Percentiles rank a stretch among this genome's conserved stretches.
Evolutionary conservation across 2,113 vertebrate genomes (phyloP).

Genomic region (Pongo pygmaeus): DNA sequence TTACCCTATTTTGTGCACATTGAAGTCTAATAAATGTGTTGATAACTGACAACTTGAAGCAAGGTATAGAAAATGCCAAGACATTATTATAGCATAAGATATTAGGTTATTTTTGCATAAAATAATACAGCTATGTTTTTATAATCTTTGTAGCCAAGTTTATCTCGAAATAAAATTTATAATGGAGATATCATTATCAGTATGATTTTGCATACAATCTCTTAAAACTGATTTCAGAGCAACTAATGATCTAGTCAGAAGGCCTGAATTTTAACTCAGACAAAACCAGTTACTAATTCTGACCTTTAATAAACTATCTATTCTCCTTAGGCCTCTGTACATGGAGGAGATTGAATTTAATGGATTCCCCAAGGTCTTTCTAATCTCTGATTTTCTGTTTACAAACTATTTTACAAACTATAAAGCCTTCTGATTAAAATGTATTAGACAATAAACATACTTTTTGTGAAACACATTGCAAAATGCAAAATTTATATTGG

Average conservation of each 20-base stretch:
- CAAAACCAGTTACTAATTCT: background rate
- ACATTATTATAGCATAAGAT: background rate
- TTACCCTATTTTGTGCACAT: background rate
- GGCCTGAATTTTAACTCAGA: background rate
- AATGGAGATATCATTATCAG: background rate
- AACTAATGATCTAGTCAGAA: background rate
- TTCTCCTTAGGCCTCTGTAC: background rate
- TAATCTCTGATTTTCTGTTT: background rate
- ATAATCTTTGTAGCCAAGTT: background rate
- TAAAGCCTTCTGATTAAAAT: conserved; percentile 15
- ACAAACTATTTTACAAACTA: conserved; percentile 3
- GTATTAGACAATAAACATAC: background rate
- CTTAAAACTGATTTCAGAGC: background rate
- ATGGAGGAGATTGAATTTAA: background rate
- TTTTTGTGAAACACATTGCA: conserved; percentile 24
- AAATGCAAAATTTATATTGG: conserved; percentile 4
- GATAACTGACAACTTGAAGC: background rate
- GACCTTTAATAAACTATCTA: background rate
- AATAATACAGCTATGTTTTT: background rate
- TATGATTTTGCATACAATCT: conserved; percentile 24
- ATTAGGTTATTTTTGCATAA: background rate
- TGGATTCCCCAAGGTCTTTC: background rate
- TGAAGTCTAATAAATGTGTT: background rate
- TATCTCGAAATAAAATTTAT: background rate
- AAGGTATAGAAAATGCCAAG: background rate